These are phyloP conservation scores for Zoanthus sociatus DNA, from an alignment of 92 coral and sea anemone genomes.

Conservation along the genomic window DNA sequence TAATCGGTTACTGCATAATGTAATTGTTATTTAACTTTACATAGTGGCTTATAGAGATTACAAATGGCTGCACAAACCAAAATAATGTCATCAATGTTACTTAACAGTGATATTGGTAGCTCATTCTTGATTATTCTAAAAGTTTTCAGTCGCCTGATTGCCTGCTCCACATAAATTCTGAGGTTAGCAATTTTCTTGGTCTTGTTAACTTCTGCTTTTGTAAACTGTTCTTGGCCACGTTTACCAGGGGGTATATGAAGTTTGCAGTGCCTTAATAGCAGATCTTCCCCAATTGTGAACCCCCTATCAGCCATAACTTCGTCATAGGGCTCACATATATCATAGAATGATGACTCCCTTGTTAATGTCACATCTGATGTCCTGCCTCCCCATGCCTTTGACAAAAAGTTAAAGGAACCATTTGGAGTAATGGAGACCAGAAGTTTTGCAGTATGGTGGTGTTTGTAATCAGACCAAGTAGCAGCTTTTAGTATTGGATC, in stretches of 20 bases:
- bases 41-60: constrained; percentile 42
- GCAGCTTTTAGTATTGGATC: neutral
- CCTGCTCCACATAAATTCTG: constrained; percentile 66
- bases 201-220: constrained; percentile 6
- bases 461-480: constrained; percentile 34
- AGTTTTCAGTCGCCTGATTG: constrained; percentile 52
- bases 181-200: constrained; percentile 37
- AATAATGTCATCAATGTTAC: constrained; percentile 46
- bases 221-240: constrained; percentile 24
- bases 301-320: constrained; percentile 63
- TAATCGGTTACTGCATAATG: neutral
- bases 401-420: constrained; percentile 65
- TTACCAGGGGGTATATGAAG: constrained; percentile 63
- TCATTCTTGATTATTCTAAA: constrained; percentile 63
- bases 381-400: constrained; percentile 62
- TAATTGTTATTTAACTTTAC: neutral
- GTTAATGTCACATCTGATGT: constrained; percentile 57
- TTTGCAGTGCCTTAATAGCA: constrained; percentile 37
- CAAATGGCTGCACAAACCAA: constrained; percentile 55
- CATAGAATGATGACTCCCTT: constrained; percentile 58
- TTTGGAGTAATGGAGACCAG: constrained; percentile 62
- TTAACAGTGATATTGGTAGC: constrained; percentile 54
- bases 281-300: constrained; percentile 61
- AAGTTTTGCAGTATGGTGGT: constrained; percentile 56
- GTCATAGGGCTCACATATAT: constrained; percentile 56